Evolutionary conservation across 53 echinoderm and acorn worm genomes (phyloP), one percentile per base, ranked within the genome.

Genomic region (Paracentrotus lividus): DNA sequence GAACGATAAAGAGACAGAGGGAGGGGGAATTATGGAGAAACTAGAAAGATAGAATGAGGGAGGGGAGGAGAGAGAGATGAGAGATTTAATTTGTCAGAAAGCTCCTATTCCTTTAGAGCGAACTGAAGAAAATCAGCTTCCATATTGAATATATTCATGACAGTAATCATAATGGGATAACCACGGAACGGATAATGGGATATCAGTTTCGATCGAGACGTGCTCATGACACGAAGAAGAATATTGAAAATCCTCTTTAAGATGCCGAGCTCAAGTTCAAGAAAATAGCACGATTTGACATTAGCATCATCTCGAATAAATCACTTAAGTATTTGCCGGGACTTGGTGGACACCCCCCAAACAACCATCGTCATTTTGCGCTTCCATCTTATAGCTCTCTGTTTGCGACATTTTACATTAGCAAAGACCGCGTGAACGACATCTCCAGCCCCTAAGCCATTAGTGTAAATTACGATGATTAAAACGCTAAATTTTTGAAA

Each of bases 391-490:
- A 44, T 44, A n/a, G n/a, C 47, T 49, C 47, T 45, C 47, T 81
- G 44, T 81, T 81, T 81, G 81, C 81, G 81, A 36, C 72, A 72
- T 72, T 47, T 44, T 81, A 27, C 47, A 81, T 81, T 81, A 81
- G 81, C 45, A 57, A 34, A 1, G 15, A 54, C 27, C 40, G 87
- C 36, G 26, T 55, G 33, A 87, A 87, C 59, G 89, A 59, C 42
- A 89, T 44, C 59, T 12, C 60, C 89, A 89, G 89, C 42, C 65
- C 44, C 33, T 72, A 66, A 72, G 69, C 91, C 69, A 91, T 91
- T 91, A 91, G 91, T 68, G 75, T 49, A 75, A 91, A 91, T 91
- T 91, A 91, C 91, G 91, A 91, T 91, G 69, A 91, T 91, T 91
- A 91, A 91, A 91, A 72, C 33, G 91, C 91, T 72, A 49, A 72